These are phyloP conservation scores for Gambelia wislizenii DNA, from an alignment of 2,797 vertebrate species.

Conservation along the genomic window DNA sequence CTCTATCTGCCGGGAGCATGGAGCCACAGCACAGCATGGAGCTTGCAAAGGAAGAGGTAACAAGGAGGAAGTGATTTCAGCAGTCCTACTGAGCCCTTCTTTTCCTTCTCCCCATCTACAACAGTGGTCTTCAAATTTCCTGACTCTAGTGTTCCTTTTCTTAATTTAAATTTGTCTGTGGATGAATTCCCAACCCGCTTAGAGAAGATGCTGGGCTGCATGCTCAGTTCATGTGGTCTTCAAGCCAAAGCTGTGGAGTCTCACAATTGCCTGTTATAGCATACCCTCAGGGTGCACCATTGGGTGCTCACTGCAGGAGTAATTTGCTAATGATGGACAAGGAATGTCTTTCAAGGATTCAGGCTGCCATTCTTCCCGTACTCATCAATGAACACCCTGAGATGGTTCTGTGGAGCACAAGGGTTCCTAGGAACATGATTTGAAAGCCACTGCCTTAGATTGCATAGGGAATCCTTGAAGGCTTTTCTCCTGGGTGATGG, in stretches of 20 bases:
- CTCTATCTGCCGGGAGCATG: constrained; percentile 86
- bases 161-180: neutral
- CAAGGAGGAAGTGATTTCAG: constrained; percentile 32
- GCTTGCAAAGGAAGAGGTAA: constrained; percentile 87
- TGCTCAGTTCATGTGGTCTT: neutral
- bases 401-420: neutral
- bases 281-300: neutral
- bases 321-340: neutral
- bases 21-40: constrained; percentile 76
- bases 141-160: neutral
- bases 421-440: neutral
- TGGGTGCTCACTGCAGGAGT: neutral
- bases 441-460: constrained; percentile 7
- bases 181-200: neutral
- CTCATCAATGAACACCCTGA: neutral
- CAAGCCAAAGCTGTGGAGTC: neutral
- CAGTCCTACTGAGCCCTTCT: constrained; percentile 40
- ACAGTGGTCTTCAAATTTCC: constrained; percentile 31
- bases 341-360: neutral
- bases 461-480: constrained; percentile 2
- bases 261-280: neutral
- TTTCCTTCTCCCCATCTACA: constrained; percentile 39
- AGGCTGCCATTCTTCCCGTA: neutral
- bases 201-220: neutral
- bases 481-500: constrained; percentile 57